Conservation (phyloP, 2,888 invertebrate genomes). For the Bibio marci region DNA sequence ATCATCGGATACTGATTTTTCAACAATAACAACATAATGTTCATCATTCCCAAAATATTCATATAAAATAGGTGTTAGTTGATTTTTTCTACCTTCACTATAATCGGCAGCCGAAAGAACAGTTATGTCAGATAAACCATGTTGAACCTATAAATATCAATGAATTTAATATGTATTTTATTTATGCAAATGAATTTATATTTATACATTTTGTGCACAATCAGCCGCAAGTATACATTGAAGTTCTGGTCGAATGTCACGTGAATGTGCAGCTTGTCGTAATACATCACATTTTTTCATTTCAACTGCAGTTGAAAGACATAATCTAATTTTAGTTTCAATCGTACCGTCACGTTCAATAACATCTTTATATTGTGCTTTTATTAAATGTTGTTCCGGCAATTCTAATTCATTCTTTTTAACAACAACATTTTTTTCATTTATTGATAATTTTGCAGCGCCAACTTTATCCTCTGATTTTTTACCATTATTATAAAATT, state of each 20-base stretch:
- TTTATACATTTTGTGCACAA: conserved; percentile 17
- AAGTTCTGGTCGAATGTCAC: conserved; percentile 62
- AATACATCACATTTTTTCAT: conserved; percentile 57
- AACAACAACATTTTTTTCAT: conserved; percentile 13
- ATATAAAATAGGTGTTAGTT: conserved; percentile 22
- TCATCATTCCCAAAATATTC: conserved; percentile 19
- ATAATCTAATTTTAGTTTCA: conserved; percentile 45
- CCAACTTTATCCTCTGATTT: conserved; percentile 21
- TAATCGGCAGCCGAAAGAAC: conserved; percentile 13
- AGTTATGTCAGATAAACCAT: conserved; percentile 20
- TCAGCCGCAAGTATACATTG: conserved; percentile 53
- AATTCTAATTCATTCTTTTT: conserved; percentile 33
- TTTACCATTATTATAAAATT: conserved; percentile 24
- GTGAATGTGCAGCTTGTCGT: conserved; percentile 52
- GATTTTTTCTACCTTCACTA: conserved; percentile 16
- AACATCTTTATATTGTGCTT: conserved; percentile 50
- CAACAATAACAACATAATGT: conserved; percentile 22
- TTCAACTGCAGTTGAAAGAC: conserved; percentile 48
- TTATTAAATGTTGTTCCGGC: conserved; percentile 41
- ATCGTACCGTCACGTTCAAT: conserved; percentile 57
- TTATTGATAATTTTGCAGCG: conserved; percentile 13
- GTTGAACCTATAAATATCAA: conserved; percentile 11
- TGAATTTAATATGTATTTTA: too few species aligned
- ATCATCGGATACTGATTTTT: conserved; percentile 17
- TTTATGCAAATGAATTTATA: background rate